Base-by-base conservation (phyloP, 1,140 invertebrate genomes). In the Hylaeus anthracinus region DNA sequence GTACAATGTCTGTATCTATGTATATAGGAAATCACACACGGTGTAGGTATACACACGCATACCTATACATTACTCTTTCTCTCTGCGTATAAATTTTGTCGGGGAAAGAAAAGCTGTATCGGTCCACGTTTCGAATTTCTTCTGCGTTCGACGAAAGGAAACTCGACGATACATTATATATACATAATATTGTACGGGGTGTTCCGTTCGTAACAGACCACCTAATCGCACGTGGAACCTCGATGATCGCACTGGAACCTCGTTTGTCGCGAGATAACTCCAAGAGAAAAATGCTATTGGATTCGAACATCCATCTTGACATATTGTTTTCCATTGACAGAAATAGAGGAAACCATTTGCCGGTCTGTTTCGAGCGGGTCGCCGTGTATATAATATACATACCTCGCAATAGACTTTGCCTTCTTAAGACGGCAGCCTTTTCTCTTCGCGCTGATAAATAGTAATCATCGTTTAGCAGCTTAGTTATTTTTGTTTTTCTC, bases 341-440 rank as follows among this genome's bases (percentile, higher is more conserved):
- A 51, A 51, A 9, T 10, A 51, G 9, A 51, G 51, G 43, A 45
- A 0, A 5, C 1, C 5, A 5, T 45, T 45, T 3, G 5, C 3
- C 5, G 43, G 51, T 9, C 51, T 10, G 51, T 9, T 8, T 51
- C 51, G 51, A 8, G 51, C 10, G 51, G 51, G 51, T 10, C 51
- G 51, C 51, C 51, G 51, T 10, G 51, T 79, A 72, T 71, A 51
- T 79, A 65, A 73, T 79, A 69, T 79, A 79, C 64, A 81, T 83
- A 80, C 84, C 84, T 86, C 84, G 84, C 84, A 86, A 73, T 60
- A 80, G 74, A 79, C 72, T 82, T 73, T 72, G 55, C 66, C 80
- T 60, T 84, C n/a, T 9, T n/a, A 63, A 41, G 39, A 84, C 63
- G 79, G 55, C 65, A 73, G 69, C 61, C 69, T 85, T 26, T 26